Evolutionary conservation across 2,797 vertebrate species (phyloP).

Genomic region (Coregonus sp.): DNA sequence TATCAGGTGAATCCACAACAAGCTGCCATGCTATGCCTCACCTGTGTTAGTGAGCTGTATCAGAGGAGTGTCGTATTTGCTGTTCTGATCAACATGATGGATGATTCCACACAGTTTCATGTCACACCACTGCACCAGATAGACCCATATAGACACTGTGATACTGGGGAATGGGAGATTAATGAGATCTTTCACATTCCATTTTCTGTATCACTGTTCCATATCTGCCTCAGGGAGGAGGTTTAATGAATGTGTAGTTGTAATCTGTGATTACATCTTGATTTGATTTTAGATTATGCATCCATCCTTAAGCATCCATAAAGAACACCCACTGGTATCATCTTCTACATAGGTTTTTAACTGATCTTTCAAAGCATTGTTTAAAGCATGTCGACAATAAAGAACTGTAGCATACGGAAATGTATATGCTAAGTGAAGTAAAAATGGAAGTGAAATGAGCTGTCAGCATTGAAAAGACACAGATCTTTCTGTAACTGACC

Average conservation of each 20-base stretch:
- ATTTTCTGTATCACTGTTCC: not conserved
- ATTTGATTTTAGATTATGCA: not conserved
- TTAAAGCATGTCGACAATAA: not conserved
- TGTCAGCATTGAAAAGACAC: constrained; percentile 35
- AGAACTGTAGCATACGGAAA: not conserved
- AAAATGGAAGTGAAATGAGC: constrained; percentile 47
- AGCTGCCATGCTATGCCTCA: constrained; percentile 68
- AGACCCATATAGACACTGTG: constrained; percentile 90
- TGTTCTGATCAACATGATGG: constrained; percentile 81
- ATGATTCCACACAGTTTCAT: constrained; percentile 73
- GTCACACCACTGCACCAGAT: constrained; percentile 83
- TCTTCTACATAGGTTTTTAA: not conserved
- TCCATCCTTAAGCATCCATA: constrained; percentile 1
- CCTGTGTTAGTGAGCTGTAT: constrained; percentile 85
- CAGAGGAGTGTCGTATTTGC: constrained; percentile 79
- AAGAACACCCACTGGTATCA: not conserved
- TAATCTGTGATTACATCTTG: not conserved
- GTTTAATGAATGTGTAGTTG: not conserved
- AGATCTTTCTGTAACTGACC: constrained; percentile 37
- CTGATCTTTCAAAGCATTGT: not conserved
- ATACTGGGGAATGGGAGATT: constrained; percentile 70
- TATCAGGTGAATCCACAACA: constrained; percentile 29
- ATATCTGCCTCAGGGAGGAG: not conserved
- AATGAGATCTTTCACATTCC: constrained; percentile 20
- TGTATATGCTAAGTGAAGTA: constrained; percentile 30